Base-by-base conservation (phyloP, 2,113 vertebrate genomes). In the Micromys minutus region DNA sequence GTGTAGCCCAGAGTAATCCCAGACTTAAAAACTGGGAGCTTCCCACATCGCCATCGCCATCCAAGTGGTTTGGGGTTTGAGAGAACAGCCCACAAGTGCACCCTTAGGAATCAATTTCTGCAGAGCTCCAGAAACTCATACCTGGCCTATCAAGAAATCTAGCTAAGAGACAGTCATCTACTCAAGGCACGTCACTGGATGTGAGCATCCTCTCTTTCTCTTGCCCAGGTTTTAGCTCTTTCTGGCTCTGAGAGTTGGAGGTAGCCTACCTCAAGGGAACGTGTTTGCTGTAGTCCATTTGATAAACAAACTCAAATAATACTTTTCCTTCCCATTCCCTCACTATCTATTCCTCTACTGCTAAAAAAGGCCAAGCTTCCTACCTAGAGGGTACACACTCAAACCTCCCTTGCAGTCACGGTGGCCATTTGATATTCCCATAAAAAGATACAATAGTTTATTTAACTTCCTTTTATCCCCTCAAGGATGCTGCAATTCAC, bases 261-360 rank as follows among this genome's bases (percentile, higher is more conserved):
- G 31, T 77, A 55, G 17, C 55, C 81, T 92, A 42, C 9, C n/a
- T 80, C 7, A 47, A 0, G 90, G 61, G 90, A 94, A 67, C 15
- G 1, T 39, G 77, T 95, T 96, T 89, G 11, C 59, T 80, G 29
- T 24, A 17, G 45, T 92, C 75, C 61, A 47, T 45, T 45, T 34
- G n/a, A 15, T 75, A 76, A 89, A 87, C 69, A 92, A 76, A 91
- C 42, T 71, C 15, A 80, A 91, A 80, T 39, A 92, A 45, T 55
- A 3, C 26, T 83, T 96, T 93, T 52, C n/a, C 63, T 91, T 89
- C 29, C 61, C 55, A 83, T 8, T 90, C 57, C 34, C 57, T 8
- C 16, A 5, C 76, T 77, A 22, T 77, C 77, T 12, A 34, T 34
- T 34, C 31, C 65, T 67, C 65, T 34, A 47, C 34, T 90, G 36